phyloP scores from a whole-genome alignment of 2,797 vertebrate species.

The Gallinago nigripennis region DNA sequence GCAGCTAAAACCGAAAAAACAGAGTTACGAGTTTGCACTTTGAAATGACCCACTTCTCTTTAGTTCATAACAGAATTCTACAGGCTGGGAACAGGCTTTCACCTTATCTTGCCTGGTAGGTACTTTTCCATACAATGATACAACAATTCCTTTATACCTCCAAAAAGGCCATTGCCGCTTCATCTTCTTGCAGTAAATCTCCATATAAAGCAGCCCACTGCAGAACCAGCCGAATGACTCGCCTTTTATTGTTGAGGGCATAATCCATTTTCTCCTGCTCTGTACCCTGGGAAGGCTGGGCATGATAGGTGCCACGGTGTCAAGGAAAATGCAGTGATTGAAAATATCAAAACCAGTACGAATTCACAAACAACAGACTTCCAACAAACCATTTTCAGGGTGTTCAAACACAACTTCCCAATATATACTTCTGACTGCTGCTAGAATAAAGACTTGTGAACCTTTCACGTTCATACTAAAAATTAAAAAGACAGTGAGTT shows the following conservation, averaged over 20 bases:
- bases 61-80: not conserved
- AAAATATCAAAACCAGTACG: not conserved
- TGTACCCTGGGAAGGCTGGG: conserved; percentile 92
- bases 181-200: conserved; percentile 91
- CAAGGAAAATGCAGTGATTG: conserved; percentile 80
- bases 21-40: not conserved
- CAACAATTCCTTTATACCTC: conserved; percentile 79
- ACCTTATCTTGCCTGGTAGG: not conserved
- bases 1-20: not conserved
- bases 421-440: not conserved
- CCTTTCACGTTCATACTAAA: not conserved
- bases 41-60: not conserved
- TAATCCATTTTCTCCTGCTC: conserved; percentile 96
- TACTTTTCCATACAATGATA: not conserved
- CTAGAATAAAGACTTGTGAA: not conserved
- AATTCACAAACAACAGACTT: not conserved
- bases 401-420: not conserved
- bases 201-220: conserved; percentile 89
- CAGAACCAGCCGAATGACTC: conserved; percentile 90
- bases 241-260: conserved; percentile 91
- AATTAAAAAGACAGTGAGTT: not conserved
- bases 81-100: not conserved
- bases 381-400: not conserved
- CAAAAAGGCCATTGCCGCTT: conserved; percentile 86
- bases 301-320: conserved; percentile 89